Base-by-base conservation (phyloP, 2,888 invertebrate species). In the Podabrus alpinus region DNA sequence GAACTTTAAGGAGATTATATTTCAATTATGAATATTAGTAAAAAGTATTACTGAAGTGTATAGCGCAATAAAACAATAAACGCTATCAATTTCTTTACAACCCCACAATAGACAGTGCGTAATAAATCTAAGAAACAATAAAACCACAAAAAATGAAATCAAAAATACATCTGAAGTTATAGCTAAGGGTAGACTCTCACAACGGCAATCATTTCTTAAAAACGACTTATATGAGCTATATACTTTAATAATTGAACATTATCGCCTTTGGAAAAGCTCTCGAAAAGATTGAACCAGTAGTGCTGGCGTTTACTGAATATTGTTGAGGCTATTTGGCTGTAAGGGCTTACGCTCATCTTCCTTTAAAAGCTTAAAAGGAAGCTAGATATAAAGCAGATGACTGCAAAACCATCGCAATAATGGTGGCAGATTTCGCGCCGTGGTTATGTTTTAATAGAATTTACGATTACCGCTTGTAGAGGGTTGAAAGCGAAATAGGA, bases 381-480 rank as follows among this genome's bases (percentile, higher is more conserved):
- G 68, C 74, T 75, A 81, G 84, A 86, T 82, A 86, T 86, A 87
- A 87, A 87, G 84, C 87, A 87, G 87, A 87, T 84, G 86, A 86
- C 85, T 85, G 85, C 83, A 84, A 85, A 85, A 85, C 83, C 85
- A 85, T 85, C 85, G 82, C 81, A 82, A 85, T 87, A 87, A 87
- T 87, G 87, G 87, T 86, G 86, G 88, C 88, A 88, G 88, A 88
- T 88, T 87, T 87, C 87, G 85, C 87, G 87, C 87, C 85, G 87
- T 87, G 88, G 87, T 88, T 88, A 88, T 88, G 88, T 87, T 88
- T 88, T 88, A 88, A 88, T 88, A 88, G 87, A 88, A 88, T 88
- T 88, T 88, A 88, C 88, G 88, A 85, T 87, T 88, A 88, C 87
- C 86, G 86, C 87, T 82, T 84, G 29, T 81, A 84, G 85, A 84